Evolutionary conservation across 2,113 vertebrate species (phyloP).

Genomic region (Otolemur garnettii): DNA sequence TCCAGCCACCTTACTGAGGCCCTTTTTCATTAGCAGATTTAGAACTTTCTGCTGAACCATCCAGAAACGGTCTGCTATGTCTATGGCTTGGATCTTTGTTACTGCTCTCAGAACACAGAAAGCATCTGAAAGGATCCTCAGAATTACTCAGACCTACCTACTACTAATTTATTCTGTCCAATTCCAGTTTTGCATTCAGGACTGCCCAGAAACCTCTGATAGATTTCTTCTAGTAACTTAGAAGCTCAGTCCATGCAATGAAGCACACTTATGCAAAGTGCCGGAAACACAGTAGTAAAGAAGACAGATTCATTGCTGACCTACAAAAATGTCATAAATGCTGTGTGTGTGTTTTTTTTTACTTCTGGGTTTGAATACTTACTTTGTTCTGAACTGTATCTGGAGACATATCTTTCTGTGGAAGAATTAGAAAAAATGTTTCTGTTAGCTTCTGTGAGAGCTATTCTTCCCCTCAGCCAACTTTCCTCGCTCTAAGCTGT

Average conservation of each 20-base stretch:
- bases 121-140: background rate
- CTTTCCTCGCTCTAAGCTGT: background rate
- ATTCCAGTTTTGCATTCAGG: background rate
- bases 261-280: background rate
- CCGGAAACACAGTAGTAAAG: background rate
- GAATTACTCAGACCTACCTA: background rate
- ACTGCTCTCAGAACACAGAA: background rate
- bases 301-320: background rate
- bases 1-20: background rate
- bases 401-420: slow-evolving; percentile 58
- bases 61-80: background rate
- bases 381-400: slow-evolving; percentile 79
- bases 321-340: background rate
- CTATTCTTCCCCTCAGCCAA: background rate
- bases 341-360: background rate
- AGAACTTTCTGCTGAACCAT: background rate
- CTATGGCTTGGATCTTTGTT: background rate
- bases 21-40: background rate
- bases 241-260: background rate
- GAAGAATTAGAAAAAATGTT: slow-evolving; percentile 59
- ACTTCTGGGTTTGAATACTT: slow-evolving; percentile 49
- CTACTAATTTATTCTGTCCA: background rate
- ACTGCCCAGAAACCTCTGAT: background rate
- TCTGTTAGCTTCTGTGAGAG: slow-evolving; percentile 16
- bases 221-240: slow-evolving; percentile 15